phyloP scores from a whole-genome alignment of 1,140 invertebrate genomes.

The Drosophila sechellia region DNA sequence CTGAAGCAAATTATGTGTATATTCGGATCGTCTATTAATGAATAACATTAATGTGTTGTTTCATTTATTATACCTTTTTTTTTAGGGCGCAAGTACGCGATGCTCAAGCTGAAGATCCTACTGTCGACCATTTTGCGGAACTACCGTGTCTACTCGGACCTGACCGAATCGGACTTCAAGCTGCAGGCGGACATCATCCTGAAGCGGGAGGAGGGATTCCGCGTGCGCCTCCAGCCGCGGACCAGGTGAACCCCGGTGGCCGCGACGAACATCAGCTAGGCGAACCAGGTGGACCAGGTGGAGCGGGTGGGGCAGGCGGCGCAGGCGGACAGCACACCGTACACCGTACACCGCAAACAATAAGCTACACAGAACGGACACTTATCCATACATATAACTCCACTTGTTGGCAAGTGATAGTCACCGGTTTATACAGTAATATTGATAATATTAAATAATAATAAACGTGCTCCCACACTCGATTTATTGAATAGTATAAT shows the following conservation, averaged over 20 bases:
- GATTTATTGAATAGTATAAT: constrained; percentile 47
- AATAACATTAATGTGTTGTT: background rate
- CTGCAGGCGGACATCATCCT: constrained; percentile 93
- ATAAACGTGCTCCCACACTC: constrained; percentile 44
- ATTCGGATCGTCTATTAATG: background rate
- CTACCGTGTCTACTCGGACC: constrained; percentile 89
- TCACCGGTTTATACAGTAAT: constrained; percentile 60
- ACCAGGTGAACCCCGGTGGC: constrained; percentile 49
- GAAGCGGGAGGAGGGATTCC: constrained; percentile 92
- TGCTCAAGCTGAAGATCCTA: constrained; percentile 94
- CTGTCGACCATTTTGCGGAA: constrained; percentile 94
- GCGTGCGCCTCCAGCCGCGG: constrained; percentile 88
- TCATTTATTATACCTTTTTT: background rate
- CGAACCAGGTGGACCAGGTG: no score
- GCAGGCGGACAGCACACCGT: constrained; percentile 16
- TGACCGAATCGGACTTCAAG: constrained; percentile 89
- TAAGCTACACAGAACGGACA: constrained; percentile 34
- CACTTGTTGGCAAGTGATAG: constrained; percentile 58
- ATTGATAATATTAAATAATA: constrained; percentile 52
- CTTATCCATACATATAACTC: constrained; percentile 50
- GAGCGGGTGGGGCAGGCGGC: background rate
- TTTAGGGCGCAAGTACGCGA: constrained; percentile 93
- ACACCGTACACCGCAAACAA: constrained; percentile 25
- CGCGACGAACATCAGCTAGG: no score
- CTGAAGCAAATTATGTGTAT: no score